phyloP scores from a whole-genome alignment of 2,888 invertebrate species.

The Phania funesta region DNA sequence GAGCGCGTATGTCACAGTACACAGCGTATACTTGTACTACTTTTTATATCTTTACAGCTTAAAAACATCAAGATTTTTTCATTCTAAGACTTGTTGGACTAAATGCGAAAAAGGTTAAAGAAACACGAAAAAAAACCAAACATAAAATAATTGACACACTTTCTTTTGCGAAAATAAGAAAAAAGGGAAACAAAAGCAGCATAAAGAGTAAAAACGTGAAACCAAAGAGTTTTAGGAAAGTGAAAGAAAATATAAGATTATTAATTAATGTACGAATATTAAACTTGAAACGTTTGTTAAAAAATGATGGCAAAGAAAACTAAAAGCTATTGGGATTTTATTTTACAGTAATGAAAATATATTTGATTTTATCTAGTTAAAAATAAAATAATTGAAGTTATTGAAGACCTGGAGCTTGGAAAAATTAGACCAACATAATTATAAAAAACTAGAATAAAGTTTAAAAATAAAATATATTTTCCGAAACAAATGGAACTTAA shows the following conservation, averaged over 20 bases:
- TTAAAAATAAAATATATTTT: no score
- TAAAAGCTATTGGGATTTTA: not conserved
- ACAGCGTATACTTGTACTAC: conserved; percentile 8
- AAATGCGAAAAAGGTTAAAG: conserved; percentile 28
- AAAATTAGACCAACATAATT: no score
- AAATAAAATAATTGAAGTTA: no score
- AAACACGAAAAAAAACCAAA: not conserved
- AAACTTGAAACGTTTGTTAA: conserved; percentile 4
- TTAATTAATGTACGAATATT: not conserved
- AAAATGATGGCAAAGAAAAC: not conserved
- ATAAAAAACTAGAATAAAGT: no score
- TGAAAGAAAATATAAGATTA: not conserved
- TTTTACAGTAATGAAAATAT: not conserved
- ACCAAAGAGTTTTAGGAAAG: not conserved
- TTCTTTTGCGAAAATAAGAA: not conserved
- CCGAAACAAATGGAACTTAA: no score
- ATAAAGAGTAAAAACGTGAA: not conserved
- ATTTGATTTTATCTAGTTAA: no score
- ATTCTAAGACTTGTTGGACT: conserved; percentile 17
- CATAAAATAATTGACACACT: not conserved
- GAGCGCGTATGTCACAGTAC: not conserved
- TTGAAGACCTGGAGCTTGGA: no score
- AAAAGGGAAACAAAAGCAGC: not conserved
- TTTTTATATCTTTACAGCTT: not conserved
- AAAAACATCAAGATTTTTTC: conserved; percentile 1